A percentile compares a stretch with the other conserved stretches of the same genome.
phyloP scores from a whole-genome alignment of 2,888 invertebrate genomes.

The Amorpha juglandis region DNA sequence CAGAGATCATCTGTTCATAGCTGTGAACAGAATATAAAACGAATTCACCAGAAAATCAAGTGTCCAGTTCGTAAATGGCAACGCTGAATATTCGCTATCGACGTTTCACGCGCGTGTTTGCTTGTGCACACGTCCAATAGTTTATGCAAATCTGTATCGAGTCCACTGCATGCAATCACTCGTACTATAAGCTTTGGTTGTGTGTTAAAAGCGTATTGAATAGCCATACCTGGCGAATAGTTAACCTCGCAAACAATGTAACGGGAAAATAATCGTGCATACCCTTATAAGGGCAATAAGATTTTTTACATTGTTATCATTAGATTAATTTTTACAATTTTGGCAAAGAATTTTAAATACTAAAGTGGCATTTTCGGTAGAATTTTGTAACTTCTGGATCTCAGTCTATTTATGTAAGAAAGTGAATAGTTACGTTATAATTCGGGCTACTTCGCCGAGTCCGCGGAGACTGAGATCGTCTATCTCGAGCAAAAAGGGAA shows the following conservation, averaged over 20 bases:
- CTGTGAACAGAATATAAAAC: neutral
- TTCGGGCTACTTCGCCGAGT: neutral
- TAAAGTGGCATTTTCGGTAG: neutral
- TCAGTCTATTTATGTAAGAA: neutral
- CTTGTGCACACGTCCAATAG: slow-evolving; percentile 53
- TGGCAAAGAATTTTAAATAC: neutral
- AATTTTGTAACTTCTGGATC: neutral
- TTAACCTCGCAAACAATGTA: slow-evolving; percentile 11
- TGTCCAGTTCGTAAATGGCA: neutral
- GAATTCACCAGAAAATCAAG: neutral
- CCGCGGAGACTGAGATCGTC: neutral
- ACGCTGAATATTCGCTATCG: neutral
- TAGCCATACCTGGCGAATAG: slow-evolving; percentile 34
- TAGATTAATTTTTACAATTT: neutral
- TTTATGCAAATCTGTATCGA: slow-evolving; percentile 53
- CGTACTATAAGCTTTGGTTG: slow-evolving; percentile 27
- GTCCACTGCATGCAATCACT: slow-evolving; percentile 44
- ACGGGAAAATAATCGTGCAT: neutral
- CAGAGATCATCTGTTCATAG: too few species aligned
- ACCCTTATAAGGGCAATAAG: neutral
- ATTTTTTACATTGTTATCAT: neutral
- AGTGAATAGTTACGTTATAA: neutral
- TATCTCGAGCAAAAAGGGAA: neutral
- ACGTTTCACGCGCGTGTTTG: slow-evolving; percentile 50
- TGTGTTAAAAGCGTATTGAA: slow-evolving; percentile 35